phyloP scores from a whole-genome alignment of 2,888 invertebrate species.

The Sericinus montela region DNA sequence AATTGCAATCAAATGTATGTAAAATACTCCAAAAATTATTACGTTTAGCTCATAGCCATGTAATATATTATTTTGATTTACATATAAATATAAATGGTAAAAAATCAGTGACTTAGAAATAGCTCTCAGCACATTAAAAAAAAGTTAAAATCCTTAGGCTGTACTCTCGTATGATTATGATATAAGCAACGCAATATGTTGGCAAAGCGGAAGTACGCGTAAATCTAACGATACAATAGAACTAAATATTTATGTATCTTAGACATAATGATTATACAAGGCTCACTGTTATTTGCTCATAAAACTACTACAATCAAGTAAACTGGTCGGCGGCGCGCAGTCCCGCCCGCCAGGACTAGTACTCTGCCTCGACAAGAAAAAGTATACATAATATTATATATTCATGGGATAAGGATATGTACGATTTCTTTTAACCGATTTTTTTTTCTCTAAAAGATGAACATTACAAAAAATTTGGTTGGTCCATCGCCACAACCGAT shows the following conservation, averaged over 20 bases:
- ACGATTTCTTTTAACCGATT: conserved; percentile 64
- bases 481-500: conserved; percentile 67
- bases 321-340: conserved; percentile 40
- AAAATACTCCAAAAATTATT: conserved; percentile 75
- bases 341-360: conserved; percentile 42
- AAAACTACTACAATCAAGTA: conserved; percentile 51
- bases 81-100: conserved; percentile 59
- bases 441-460: conserved; percentile 31
- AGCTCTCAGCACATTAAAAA: conserved; percentile 76
- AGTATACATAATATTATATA: conserved; percentile 54
- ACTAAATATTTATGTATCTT: conserved; percentile 78
- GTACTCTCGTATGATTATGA: conserved; percentile 77
- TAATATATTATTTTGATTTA: conserved; percentile 56
- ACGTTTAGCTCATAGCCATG: conserved; percentile 62
- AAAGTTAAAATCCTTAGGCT: conserved; percentile 79
- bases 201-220: conserved; percentile 77
- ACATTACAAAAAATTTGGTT: conserved; percentile 44
- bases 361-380: conserved; percentile 41
- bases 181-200: conserved; percentile 77
- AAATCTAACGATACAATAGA: conserved; percentile 76
- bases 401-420: conserved; percentile 72
- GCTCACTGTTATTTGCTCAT: conserved; percentile 61
- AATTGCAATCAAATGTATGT: conserved; percentile 68
- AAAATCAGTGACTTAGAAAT: conserved; percentile 77
- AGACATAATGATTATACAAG: conserved; percentile 75